Conservation (phyloP, 2,888 invertebrate species). For the Chaitophorus viminalis region DNA sequence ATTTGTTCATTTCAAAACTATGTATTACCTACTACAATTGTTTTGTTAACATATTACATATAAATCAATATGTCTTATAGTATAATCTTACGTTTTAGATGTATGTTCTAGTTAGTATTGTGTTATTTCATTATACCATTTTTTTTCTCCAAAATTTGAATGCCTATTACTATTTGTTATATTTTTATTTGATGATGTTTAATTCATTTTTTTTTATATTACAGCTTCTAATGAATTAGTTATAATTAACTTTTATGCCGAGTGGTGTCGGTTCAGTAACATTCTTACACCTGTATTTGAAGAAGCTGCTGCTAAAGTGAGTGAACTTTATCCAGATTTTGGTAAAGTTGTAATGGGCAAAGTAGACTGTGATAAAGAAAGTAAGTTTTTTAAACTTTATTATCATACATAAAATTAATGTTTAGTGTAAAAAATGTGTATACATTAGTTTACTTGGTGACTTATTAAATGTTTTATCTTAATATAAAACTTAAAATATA, state of each 20-base stretch:
- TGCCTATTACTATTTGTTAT: not conserved
- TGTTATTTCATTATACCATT: not conserved
- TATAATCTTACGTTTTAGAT: no score
- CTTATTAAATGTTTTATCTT: no score
- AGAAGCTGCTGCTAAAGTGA: constrained; percentile 90
- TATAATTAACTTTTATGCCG: constrained; percentile 98
- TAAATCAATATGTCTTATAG: no score
- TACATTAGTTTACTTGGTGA: no score
- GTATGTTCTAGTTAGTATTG: not conserved
- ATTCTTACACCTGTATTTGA: constrained; percentile 96
- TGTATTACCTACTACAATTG: not conserved
- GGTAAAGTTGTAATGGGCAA: constrained; percentile 93
- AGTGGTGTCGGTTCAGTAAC: constrained; percentile 99
- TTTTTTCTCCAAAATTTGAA: not conserved
- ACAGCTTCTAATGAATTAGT: constrained; percentile 95
- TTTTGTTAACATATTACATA: not conserved
- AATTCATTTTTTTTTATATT: not conserved
- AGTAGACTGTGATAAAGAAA: constrained; percentile 96
- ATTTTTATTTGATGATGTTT: no score
- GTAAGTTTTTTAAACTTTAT: constrained; percentile 68
- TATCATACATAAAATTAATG: not conserved
- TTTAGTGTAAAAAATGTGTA: no score
- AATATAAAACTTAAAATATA: no score
- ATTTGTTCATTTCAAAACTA: not conserved
- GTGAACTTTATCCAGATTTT: constrained; percentile 76